Evolutionary conservation across 2,888 invertebrate species (phyloP).

Genomic region (Tenthredo distinguenda): DNA sequence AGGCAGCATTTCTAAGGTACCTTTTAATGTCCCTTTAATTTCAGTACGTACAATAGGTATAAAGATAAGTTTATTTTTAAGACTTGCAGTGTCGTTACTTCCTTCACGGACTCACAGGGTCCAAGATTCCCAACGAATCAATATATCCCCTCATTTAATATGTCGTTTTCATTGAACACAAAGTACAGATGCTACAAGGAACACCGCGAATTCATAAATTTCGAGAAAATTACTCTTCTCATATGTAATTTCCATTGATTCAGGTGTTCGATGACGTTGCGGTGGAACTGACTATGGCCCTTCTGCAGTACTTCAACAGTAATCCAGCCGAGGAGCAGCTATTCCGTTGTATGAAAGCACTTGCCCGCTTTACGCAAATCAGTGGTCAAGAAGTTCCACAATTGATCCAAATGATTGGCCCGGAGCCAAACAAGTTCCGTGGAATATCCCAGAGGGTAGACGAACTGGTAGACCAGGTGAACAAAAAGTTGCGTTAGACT

Average conservation of each 20-base stretch:
- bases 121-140: neutral
- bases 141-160: neutral
- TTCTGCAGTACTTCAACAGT: constrained; percentile 92
- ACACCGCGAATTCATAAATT: neutral
- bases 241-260: constrained; percentile 16
- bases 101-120: neutral
- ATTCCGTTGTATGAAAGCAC: constrained; percentile 88
- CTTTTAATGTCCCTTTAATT: constrained; percentile 58
- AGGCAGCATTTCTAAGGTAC: constrained; percentile 84
- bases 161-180: neutral
- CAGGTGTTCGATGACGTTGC: constrained; percentile 97
- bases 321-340: constrained; percentile 90
- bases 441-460: constrained; percentile 91
- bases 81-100: neutral
- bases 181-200: constrained; percentile 1
- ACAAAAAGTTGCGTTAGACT: constrained; percentile 82
- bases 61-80: constrained; percentile 11
- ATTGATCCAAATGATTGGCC: constrained; percentile 94
- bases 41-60: constrained; percentile 29
- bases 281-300: constrained; percentile 94
- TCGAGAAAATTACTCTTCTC: neutral
- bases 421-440: constrained; percentile 90
- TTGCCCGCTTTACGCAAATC: constrained; percentile 87
- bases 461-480: constrained; percentile 88
- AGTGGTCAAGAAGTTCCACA: constrained; percentile 92